phyloP scores from a whole-genome alignment of 2,797 vertebrate species.

The Tachyglossus aculeatus region DNA sequence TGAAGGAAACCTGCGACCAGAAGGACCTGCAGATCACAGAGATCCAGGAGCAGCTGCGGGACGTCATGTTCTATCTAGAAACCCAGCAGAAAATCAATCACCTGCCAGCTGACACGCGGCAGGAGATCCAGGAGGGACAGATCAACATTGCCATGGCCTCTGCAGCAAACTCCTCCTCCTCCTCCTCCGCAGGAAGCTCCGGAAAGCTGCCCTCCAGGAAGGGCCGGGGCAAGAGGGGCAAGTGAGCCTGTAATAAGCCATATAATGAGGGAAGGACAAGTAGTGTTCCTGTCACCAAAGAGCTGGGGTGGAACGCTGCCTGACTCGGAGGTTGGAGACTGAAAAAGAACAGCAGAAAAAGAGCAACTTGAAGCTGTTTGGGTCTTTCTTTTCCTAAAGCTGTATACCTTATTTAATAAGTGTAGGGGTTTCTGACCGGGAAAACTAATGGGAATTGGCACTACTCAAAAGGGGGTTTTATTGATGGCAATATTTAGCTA shows the following conservation, averaged over 20 bases:
- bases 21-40: conserved; percentile 88
- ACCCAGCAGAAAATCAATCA: conserved; percentile 92
- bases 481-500: conserved; percentile 57
- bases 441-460: conserved; percentile 48
- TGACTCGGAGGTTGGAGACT: conserved; percentile 23
- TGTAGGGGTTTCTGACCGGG: background rate
- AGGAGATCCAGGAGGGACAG: conserved; percentile 95
- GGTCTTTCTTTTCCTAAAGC: conserved; percentile 69
- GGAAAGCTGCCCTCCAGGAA: conserved; percentile 83
- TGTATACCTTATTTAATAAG: conserved; percentile 22
- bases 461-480: conserved; percentile 13
- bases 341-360: conserved; percentile 35
- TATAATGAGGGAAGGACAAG: conserved; percentile 7
- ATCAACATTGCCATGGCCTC: conserved; percentile 88
- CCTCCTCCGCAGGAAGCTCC: conserved; percentile 47
- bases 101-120: conserved; percentile 86
- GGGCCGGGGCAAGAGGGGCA: conserved; percentile 90
- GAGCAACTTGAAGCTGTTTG: conserved; percentile 52
- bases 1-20: conserved; percentile 81
- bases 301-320: conserved; percentile 19
- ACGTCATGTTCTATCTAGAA: conserved; percentile 97
- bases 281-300: background rate
- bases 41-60: conserved; percentile 93
- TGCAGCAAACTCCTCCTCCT: conserved; percentile 65
- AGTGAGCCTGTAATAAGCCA: conserved; percentile 67